Evolutionary conservation across 2,797 vertebrate species (phyloP).

Genomic region (Tangara arthus): DNA sequence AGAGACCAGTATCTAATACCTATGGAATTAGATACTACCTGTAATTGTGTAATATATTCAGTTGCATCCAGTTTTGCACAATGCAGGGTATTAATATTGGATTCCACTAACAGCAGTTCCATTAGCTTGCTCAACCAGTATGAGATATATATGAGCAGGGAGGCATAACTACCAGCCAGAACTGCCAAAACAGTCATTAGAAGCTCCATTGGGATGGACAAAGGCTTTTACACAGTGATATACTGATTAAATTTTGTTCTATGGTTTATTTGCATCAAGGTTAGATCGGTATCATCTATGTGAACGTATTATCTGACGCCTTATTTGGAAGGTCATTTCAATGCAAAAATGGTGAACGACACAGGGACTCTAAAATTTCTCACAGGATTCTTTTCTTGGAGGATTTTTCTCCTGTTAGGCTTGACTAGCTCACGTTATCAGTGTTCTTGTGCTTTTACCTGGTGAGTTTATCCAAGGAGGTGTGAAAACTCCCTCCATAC

Average conservation of each 20-base stretch:
- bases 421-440: not conserved
- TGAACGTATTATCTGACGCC: constrained; percentile 61
- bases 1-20: constrained; percentile 62
- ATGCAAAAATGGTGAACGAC: constrained; percentile 41
- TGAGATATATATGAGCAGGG: constrained; percentile 72
- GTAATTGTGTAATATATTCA: constrained; percentile 72
- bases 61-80: constrained; percentile 69
- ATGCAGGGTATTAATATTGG: constrained; percentile 75
- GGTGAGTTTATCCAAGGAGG: not conserved
- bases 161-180: constrained; percentile 69
- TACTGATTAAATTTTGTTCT: constrained; percentile 76
- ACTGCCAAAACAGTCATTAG: constrained; percentile 78
- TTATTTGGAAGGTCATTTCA: constrained; percentile 70
- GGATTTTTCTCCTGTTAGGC: not conserved
- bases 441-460: not conserved
- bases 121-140: constrained; percentile 74
- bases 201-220: constrained; percentile 74
- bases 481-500: not conserved
- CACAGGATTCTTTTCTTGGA: not conserved
- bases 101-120: constrained; percentile 75
- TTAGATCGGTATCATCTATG: constrained; percentile 59
- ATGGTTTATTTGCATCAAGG: constrained; percentile 77
- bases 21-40: constrained; percentile 74
- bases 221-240: constrained; percentile 73
- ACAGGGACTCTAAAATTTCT: constrained; percentile 32